phyloP scores from a whole-genome alignment of 2,113 vertebrate species.

The Chlorodrepanis virens region DNA sequence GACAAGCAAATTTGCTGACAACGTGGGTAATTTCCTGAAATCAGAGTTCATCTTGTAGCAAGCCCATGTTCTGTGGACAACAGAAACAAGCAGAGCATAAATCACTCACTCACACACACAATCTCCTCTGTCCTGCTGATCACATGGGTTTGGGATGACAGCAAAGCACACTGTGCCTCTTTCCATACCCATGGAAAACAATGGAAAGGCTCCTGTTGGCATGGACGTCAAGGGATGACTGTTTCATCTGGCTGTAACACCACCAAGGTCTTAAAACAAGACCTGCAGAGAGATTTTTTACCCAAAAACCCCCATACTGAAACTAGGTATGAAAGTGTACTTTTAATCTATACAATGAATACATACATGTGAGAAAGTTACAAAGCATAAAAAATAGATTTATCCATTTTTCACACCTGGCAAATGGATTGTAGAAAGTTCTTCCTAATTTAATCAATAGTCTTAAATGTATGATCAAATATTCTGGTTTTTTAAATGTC shows the following conservation, averaged over 20 bases:
- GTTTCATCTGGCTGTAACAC: not conserved
- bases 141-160: not conserved
- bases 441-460: not conserved
- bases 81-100: conserved; percentile 63
- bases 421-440: not conserved
- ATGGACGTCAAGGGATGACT: not conserved
- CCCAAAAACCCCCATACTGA: not conserved
- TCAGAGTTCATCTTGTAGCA: conserved; percentile 44
- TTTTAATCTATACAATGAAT: not conserved
- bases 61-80: not conserved
- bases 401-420: not conserved
- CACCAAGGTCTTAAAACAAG: not conserved
- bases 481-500: not conserved
- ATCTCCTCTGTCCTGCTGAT: not conserved
- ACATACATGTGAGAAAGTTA: not conserved
- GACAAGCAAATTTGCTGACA: conserved; percentile 57
- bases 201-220: not conserved
- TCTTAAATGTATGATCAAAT: not conserved
- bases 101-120: conserved; percentile 26
- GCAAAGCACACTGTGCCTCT: not conserved
- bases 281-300: not conserved
- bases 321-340: not conserved
- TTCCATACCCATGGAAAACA: not conserved
- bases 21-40: conserved; percentile 60
- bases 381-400: not conserved